These are phyloP conservation scores for Dasysyrphus albostriatus DNA, from an alignment of 2,888 invertebrate species.

Conservation along the genomic window DNA sequence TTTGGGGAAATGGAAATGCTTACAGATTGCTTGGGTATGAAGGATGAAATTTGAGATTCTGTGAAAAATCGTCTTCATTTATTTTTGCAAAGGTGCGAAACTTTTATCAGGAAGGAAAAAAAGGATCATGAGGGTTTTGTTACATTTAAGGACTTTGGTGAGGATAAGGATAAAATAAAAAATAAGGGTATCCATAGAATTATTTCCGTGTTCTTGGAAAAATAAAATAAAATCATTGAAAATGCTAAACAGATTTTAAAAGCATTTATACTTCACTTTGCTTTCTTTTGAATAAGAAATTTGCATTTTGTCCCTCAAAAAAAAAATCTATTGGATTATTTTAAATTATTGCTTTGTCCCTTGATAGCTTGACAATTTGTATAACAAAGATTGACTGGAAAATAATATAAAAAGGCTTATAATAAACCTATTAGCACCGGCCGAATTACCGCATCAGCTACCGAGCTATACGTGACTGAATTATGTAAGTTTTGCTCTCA, in stretches of 20 bases:
- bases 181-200: neutral
- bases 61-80: constrained; percentile 1
- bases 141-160: neutral
- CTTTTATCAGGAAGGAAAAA: neutral
- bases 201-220: neutral
- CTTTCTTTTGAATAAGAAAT: neutral
- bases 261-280: neutral
- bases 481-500: too few relatives aligned
- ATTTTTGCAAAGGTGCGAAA: constrained; percentile 4
- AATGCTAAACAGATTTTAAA: neutral
- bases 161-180: neutral
- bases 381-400: neutral
- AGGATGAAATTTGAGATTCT: constrained; percentile 3
- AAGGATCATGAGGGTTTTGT: neutral
- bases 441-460: too few relatives aligned
- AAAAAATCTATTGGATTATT: neutral
- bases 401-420: neutral
- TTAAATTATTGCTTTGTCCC: neutral
- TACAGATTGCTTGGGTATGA: neutral
- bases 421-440: too few relatives aligned
- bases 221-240: neutral
- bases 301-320: neutral
- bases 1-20: constrained; percentile 10
- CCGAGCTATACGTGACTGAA: too few relatives aligned
- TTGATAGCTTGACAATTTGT: neutral